phyloP scores from a whole-genome alignment of 2,888 invertebrate species.

The Theodoxus fluviatilis region DNA sequence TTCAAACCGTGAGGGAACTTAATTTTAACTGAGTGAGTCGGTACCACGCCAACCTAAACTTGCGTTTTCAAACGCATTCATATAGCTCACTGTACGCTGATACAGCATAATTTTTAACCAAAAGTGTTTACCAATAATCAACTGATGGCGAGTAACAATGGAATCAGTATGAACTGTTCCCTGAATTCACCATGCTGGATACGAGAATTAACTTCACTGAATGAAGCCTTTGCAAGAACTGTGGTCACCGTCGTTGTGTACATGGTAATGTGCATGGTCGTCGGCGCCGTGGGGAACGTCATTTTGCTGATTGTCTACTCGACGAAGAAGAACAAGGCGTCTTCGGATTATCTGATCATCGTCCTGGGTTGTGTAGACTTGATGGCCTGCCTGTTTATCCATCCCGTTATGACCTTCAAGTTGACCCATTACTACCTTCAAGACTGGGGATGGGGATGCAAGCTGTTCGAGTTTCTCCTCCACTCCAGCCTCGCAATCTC shows the following conservation, averaged over 20 bases:
- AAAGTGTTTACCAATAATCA: too few species aligned
- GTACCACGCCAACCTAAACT: too few species aligned
- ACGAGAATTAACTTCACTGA: too few species aligned
- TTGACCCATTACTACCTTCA: conserved; percentile 35
- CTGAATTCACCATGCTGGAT: too few species aligned
- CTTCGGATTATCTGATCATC: conserved; percentile 35
- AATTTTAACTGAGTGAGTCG: too few species aligned
- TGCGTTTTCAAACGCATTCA: too few species aligned
- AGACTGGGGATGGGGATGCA: conserved; percentile 34
- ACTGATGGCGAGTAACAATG: too few species aligned
- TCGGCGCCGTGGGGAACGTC: conserved; percentile 36
- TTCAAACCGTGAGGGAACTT: too few species aligned
- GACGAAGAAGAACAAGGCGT: conserved; percentile 28
- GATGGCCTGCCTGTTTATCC: conserved; percentile 36
- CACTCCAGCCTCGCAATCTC: conserved; percentile 35
- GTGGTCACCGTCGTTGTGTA: conserved; percentile 32
- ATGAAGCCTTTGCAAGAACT: too few species aligned
- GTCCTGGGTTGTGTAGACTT: conserved; percentile 38
- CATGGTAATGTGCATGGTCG: conserved; percentile 35
- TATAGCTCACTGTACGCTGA: too few species aligned
- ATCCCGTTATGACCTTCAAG: conserved; percentile 40
- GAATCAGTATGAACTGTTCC: too few species aligned
- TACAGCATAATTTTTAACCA: too few species aligned
- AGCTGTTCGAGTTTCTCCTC: conserved; percentile 39
- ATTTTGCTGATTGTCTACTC: conserved; percentile 38